Percentiles rank a stretch among this genome's conserved stretches.
phyloP scores from a whole-genome alignment of 2,888 invertebrate genomes.

The Spialia ferax region DNA sequence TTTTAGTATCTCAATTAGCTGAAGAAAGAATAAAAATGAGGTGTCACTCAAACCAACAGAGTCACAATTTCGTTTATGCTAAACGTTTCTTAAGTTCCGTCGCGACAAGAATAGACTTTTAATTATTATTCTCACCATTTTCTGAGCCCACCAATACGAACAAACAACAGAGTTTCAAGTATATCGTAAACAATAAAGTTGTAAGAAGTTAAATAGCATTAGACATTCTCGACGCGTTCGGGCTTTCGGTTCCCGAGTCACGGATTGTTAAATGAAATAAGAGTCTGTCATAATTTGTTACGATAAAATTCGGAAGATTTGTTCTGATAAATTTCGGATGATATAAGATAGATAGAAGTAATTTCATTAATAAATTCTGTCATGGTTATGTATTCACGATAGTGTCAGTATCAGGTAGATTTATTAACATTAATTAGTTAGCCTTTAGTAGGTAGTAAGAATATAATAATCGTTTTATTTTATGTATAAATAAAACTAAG shows the following conservation, averaged over 20 bases:
- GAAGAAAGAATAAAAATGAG: background rate
- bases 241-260: constrained; percentile 58
- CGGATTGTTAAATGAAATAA: constrained; percentile 70
- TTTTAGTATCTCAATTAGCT: too few species aligned
- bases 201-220: constrained; percentile 63
- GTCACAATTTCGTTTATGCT: constrained; percentile 61
- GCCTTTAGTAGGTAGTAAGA: too few species aligned
- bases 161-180: constrained; percentile 55
- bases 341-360: constrained; percentile 38
- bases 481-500: too few species aligned
- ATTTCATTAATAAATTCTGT: constrained; percentile 19
- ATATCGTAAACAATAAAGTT: constrained; percentile 64
- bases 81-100: constrained; percentile 55
- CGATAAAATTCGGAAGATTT: constrained; percentile 40
- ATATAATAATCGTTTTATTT: too few species aligned
- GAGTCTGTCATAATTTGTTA: constrained; percentile 63
- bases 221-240: constrained; percentile 63
- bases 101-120: constrained; percentile 56
- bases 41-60: constrained; percentile 34
- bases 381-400: constrained; percentile 6
- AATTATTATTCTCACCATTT: constrained; percentile 55
- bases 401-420: constrained; percentile 17
- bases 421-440: constrained; percentile 20
- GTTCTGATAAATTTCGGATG: constrained; percentile 41
- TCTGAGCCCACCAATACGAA: constrained; percentile 47